phyloP scores from a whole-genome alignment of 2,888 invertebrate genomes.

The Cheilosia grossa region DNA sequence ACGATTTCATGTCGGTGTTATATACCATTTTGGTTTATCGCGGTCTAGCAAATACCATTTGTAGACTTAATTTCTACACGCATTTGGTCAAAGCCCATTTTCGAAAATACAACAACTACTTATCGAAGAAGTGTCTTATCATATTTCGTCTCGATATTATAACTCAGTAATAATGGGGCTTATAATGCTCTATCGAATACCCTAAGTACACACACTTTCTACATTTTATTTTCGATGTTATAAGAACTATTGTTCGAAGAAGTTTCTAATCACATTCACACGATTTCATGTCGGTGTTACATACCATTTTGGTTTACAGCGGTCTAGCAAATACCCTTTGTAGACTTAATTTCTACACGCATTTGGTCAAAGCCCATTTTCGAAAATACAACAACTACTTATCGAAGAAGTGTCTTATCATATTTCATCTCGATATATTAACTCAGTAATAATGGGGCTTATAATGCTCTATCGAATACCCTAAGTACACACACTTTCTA shows the following conservation, averaged over 20 bases:
- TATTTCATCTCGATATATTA: background rate
- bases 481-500: background rate
- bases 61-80: too few species aligned
- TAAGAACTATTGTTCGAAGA: background rate
- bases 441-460: background rate
- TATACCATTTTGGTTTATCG: too few species aligned
- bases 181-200: background rate
- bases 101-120: too few species aligned
- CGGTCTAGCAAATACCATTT: too few species aligned
- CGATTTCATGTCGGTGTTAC: too few species aligned
- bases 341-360: too few species aligned
- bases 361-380: too few species aligned
- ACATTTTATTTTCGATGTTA: too few species aligned
- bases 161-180: background rate
- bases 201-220: background rate
- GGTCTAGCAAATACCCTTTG: background rate
- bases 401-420: background rate
- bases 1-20: too few species aligned
- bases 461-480: background rate
- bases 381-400: background rate
- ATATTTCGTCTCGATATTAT: too few species aligned
- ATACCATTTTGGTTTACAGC: background rate
- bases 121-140: too few species aligned
- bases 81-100: too few species aligned
- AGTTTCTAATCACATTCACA: background rate